These are phyloP conservation scores for Aspidapion aeneum DNA, from an alignment of 2,888 invertebrate species.

Conservation along the genomic window DNA sequence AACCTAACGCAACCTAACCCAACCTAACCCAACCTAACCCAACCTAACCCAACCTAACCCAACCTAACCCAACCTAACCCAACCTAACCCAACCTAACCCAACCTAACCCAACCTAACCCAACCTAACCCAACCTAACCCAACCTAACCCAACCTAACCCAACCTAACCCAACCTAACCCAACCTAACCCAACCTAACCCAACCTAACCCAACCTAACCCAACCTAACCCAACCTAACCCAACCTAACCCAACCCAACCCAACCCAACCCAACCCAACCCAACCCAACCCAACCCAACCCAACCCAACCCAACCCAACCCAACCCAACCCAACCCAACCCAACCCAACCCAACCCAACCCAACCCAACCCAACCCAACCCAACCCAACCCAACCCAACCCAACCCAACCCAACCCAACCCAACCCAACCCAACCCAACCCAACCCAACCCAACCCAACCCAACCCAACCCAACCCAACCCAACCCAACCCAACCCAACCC, in stretches of 20 bases:
- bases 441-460: neutral
- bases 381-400: neutral
- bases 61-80: too few relatives aligned
- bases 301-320: neutral
- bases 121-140: too few relatives aligned
- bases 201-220: constrained; percentile 4
- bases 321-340: neutral
- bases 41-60: too few relatives aligned
- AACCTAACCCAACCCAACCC: neutral
- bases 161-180: neutral
- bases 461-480: neutral
- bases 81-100: too few relatives aligned
- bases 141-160: neutral
- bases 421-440: neutral
- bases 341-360: neutral
- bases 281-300: neutral
- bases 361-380: neutral
- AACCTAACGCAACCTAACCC: too few relatives aligned
- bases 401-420: neutral
- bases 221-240: neutral
- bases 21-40: too few relatives aligned
- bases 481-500: neutral
- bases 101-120: too few relatives aligned
- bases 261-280: neutral
- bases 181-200: constrained; percentile 8